A percentile compares a stretch with the other conserved stretches of the same genome.
These are phyloP conservation scores for Steinernema khuongi DNA, from an alignment of 1,140 invertebrate genomes.

Conservation along the genomic window DNA sequence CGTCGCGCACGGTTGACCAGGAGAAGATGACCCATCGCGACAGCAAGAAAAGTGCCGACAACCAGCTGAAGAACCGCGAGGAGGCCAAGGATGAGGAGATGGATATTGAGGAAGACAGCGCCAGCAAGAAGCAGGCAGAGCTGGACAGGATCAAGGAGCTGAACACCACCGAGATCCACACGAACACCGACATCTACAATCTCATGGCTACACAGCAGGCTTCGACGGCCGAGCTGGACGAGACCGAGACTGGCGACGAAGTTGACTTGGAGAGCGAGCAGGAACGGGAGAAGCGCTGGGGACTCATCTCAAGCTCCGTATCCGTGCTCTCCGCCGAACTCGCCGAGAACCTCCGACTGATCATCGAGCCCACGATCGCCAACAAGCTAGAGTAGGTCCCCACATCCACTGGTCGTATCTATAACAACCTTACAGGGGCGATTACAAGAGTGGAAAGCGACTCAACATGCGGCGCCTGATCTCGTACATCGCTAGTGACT, in stretches of 20 bases:
- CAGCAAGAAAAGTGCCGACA: neutral
- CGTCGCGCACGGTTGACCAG: neutral
- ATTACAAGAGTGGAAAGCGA: slow-evolving; percentile 89
- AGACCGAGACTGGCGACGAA: neutral
- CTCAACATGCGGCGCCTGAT: slow-evolving; percentile 97
- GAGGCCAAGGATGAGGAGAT: neutral
- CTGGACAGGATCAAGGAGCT: neutral
- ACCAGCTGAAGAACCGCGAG: neutral
- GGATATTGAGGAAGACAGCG: slow-evolving; percentile 45
- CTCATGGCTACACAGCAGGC: neutral
- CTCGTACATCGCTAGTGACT: slow-evolving; percentile 95
- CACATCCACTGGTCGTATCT: neutral
- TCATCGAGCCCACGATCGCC: slow-evolving; percentile 88
- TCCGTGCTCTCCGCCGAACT: slow-evolving; percentile 74
- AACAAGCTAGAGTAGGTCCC: slow-evolving; percentile 69
- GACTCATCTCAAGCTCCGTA: slow-evolving; percentile 65
- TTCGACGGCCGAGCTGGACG: neutral
- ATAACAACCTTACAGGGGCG: slow-evolving; percentile 66
- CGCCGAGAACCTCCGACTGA: slow-evolving; percentile 83
- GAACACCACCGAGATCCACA: neutral
- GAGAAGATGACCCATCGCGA: slow-evolving; percentile 5
- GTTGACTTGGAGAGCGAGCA: neutral
- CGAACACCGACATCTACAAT: neutral
- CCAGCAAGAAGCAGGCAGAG: slow-evolving; percentile 27
- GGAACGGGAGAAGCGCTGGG: slow-evolving; percentile 59